phyloP scores from a whole-genome alignment of 2,113 vertebrate genomes.

The Poeciliopsis retropinna region DNA sequence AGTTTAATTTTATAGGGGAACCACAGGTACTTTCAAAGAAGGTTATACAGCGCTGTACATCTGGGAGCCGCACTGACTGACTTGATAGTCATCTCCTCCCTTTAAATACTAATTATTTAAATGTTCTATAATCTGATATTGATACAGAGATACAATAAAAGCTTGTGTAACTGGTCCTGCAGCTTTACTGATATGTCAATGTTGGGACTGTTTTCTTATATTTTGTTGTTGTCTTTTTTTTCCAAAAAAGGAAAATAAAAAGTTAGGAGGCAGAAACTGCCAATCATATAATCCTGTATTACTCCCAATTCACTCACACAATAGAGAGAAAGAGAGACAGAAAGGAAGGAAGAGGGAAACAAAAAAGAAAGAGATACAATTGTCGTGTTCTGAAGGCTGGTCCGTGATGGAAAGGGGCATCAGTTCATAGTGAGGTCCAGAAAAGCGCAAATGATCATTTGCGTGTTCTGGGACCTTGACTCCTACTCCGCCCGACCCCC shows the following conservation, averaged over 20 bases:
- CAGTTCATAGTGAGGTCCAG: conserved; percentile 53
- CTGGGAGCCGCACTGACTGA: conserved; percentile 82
- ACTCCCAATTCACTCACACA: conserved; percentile 88
- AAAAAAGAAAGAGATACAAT: conserved; percentile 53
- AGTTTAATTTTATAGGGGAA: conserved; percentile 74
- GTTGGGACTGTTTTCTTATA: conserved; percentile 72
- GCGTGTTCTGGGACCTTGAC: conserved; percentile 42
- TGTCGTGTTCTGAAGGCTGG: conserved; percentile 69
- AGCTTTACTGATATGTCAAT: conserved; percentile 82
- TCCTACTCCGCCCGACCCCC: conserved; percentile 42
- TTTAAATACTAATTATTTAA: conserved; percentile 86
- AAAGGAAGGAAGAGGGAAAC: conserved; percentile 33
- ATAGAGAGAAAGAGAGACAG: conserved; percentile 79
- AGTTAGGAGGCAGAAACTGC: conserved; percentile 80
- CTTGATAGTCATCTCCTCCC: conserved; percentile 86
- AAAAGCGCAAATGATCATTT: conserved; percentile 47
- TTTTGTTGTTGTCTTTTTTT: conserved; percentile 42
- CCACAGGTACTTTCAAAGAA: conserved; percentile 78
- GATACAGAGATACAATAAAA: conserved; percentile 85
- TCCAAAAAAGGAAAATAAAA: conserved; percentile 75
- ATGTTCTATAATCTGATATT: conserved; percentile 85
- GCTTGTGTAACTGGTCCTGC: conserved; percentile 86
- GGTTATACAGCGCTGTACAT: conserved; percentile 80
- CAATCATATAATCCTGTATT: conserved; percentile 78
- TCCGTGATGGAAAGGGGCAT: conserved; percentile 55